Conservation (phyloP, 2,888 invertebrate species). For the Drymonia ruficornis region DNA sequence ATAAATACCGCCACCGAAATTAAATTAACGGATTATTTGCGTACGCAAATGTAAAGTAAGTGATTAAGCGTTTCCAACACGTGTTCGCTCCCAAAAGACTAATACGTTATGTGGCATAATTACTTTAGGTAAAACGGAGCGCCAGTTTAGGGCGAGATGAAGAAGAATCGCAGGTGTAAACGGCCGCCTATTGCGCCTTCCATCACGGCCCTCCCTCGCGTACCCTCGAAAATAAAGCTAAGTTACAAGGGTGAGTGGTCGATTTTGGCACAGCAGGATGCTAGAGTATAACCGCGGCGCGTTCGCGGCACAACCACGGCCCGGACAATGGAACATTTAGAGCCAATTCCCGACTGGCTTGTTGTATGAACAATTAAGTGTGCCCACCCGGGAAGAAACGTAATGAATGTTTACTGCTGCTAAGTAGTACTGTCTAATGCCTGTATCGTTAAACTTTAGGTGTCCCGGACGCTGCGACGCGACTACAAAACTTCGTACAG, state of each 20-base stretch:
- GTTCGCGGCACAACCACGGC: conserved; percentile 71
- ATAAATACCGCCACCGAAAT: conserved; percentile 77
- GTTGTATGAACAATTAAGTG: conserved; percentile 83
- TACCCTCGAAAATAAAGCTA: conserved; percentile 55
- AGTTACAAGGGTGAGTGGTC: conserved; percentile 57
- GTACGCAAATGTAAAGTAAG: conserved; percentile 81
- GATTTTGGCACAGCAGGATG: conserved; percentile 54
- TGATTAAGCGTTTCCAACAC: conserved; percentile 81
- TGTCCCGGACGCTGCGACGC: conserved; percentile 13
- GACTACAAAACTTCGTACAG: conserved; percentile 26
- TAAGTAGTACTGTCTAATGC: conserved; percentile 56
- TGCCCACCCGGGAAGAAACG: conserved; percentile 71
- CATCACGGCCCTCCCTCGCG: conserved; percentile 60
- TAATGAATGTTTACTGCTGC: conserved; percentile 73
- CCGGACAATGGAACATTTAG: conserved; percentile 77
- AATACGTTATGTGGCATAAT: conserved; percentile 82
- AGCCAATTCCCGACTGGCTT: conserved; percentile 80
- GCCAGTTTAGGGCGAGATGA: conserved; percentile 80
- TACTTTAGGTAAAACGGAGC: conserved; percentile 78
- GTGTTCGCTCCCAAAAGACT: conserved; percentile 81
- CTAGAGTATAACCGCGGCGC: conserved; percentile 55
- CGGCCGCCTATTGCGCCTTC: conserved; percentile 76
- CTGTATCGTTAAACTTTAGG: conserved; percentile 43
- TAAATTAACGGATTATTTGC: conserved; percentile 82
- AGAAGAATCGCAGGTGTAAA: conserved; percentile 84